Evolutionary conservation across 2,888 invertebrate species (phyloP).

Genomic region (Rosalia funebris): DNA sequence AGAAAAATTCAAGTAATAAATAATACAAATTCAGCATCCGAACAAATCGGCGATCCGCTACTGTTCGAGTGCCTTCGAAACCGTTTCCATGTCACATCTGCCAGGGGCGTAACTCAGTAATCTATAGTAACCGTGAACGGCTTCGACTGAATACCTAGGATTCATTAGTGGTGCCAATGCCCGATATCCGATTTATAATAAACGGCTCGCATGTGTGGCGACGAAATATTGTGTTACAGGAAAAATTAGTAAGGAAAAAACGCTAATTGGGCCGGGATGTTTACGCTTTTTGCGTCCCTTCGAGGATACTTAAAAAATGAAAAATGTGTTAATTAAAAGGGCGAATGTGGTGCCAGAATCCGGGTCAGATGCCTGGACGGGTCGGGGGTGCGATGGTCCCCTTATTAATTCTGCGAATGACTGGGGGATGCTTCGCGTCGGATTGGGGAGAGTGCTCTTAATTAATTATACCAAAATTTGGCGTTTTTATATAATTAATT

Average conservation of each 20-base stretch:
- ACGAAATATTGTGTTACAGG: constrained; percentile 6
- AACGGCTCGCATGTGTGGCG: constrained; percentile 9
- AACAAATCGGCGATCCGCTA: too few relatives aligned
- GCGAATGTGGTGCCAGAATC: neutral
- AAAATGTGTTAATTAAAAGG: constrained; percentile 5
- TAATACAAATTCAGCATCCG: too few relatives aligned
- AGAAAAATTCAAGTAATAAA: too few relatives aligned
- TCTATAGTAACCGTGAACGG: constrained; percentile 16
- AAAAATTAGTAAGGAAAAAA: constrained; percentile 13
- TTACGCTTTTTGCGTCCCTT: neutral
- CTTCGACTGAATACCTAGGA: neutral
- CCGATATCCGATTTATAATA: constrained; percentile 16
- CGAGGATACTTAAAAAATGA: constrained; percentile 6
- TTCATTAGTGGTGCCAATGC: constrained; percentile 11
- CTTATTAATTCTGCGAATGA: neutral
- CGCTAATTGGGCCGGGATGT: constrained; percentile 15
- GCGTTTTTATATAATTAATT: too few relatives aligned
- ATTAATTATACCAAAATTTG: too few relatives aligned
- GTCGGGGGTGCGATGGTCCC: too few relatives aligned
- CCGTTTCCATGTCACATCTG: constrained; percentile 23
- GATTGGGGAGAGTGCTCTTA: too few relatives aligned
- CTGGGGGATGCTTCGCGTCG: too few relatives aligned
- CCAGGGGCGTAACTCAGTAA: constrained; percentile 11
- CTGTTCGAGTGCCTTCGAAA: too few relatives aligned
- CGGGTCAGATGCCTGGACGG: neutral